Conservation (phyloP, 2,113 vertebrate species). For the Nettapus auritus region DNA sequence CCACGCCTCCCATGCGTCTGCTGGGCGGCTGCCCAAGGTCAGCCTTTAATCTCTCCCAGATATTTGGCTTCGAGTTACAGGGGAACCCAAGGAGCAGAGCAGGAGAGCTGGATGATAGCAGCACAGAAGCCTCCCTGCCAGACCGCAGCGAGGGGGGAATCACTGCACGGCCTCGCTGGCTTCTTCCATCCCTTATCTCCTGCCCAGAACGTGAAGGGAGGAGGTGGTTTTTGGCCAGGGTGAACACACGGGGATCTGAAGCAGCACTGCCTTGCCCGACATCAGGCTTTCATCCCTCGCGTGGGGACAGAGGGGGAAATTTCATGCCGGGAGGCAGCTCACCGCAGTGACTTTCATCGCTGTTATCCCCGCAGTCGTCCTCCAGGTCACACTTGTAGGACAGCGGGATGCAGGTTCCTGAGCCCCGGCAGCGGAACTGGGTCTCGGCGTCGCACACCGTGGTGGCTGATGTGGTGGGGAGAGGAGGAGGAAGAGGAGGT, state of each 20-base stretch:
- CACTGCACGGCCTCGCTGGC: rapidly evolving
- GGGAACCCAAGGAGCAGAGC: neutral
- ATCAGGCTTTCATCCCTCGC: neutral
- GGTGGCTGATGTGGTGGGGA: slow-evolving; percentile 78
- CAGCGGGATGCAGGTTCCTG: slow-evolving; percentile 92
- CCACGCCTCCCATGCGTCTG: rapidly evolving
- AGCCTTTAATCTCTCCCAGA: neutral
- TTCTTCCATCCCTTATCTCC: neutral
- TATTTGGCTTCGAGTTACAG: rapidly evolving
- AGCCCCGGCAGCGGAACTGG: slow-evolving; percentile 92
- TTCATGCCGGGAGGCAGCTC: neutral
- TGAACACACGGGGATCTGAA: neutral
- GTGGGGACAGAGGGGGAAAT: neutral
- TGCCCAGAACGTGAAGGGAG: neutral
- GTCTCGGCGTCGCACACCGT: slow-evolving; percentile 87
- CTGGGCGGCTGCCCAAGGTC: neutral
- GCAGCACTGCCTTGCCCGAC: neutral
- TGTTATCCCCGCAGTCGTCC: slow-evolving; percentile 97
- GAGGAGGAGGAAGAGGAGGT: neutral
- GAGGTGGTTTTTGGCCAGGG: neutral
- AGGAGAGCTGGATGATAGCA: rapidly evolving
- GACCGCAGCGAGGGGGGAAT: rapidly evolving
- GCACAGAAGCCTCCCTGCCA: neutral
- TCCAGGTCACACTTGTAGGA: slow-evolving; percentile 98
- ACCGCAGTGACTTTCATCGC: slow-evolving; percentile 95